Conservation (phyloP, 2,888 invertebrate genomes). For the Heliconius aoede region DNA sequence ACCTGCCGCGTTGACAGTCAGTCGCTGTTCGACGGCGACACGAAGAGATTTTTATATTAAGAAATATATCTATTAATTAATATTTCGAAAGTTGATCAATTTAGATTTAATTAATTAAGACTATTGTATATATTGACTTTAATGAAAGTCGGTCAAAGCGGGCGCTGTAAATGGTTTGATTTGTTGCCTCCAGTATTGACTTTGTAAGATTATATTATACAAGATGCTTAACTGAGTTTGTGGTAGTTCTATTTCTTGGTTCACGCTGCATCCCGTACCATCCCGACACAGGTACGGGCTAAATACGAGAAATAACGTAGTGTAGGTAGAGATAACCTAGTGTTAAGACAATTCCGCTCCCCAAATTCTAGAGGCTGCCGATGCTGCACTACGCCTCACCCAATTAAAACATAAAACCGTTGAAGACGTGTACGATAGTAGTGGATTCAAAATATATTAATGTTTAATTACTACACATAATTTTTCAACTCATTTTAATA, state of each 20-base stretch:
- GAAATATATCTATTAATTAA: neutral
- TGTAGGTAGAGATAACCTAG: too few species aligned
- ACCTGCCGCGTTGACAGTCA: neutral
- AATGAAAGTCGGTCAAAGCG: slow-evolving; percentile 40
- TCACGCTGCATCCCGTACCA: too few species aligned
- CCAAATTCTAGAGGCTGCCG: too few species aligned
- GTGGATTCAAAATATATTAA: too few species aligned
- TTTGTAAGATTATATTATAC: neutral
- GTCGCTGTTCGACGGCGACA: too few species aligned
- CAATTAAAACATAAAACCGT: too few species aligned
- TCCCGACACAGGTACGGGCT: too few species aligned
- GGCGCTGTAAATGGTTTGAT: slow-evolving; percentile 14
- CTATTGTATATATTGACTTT: slow-evolving; percentile 41
- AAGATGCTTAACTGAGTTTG: neutral
- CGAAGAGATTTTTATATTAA: neutral
- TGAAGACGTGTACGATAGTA: too few species aligned
- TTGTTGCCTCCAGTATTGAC: slow-evolving; percentile 1
- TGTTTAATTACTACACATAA: neutral
- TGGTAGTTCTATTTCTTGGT: too few species aligned
- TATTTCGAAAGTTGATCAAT: slow-evolving; percentile 36
- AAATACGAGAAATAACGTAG: too few species aligned
- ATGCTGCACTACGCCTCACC: too few species aligned
- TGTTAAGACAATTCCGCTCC: too few species aligned
- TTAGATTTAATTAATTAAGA: slow-evolving; percentile 41
- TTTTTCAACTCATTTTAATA: neutral